Conservation (phyloP, 2,113 vertebrate species). For the Mungos mungo region DNA sequence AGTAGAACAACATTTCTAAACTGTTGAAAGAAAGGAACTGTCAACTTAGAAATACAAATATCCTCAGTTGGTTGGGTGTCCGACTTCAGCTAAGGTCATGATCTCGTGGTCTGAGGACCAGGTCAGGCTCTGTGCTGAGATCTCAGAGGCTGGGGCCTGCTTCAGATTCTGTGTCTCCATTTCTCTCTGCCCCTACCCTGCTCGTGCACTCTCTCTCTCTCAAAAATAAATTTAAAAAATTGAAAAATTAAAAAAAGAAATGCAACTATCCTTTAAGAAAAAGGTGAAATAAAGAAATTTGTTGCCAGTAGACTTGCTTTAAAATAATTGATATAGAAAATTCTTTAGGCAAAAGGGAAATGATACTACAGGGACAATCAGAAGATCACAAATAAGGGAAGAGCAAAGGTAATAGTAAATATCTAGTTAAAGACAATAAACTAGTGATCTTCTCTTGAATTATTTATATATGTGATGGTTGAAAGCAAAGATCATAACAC, state of each 20-base stretch:
- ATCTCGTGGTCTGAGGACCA: no score
- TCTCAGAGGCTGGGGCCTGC: no score
- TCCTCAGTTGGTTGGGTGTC: no score
- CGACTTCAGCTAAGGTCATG: no score
- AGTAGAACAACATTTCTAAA: neutral
- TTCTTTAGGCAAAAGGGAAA: neutral
- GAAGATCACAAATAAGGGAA: neutral
- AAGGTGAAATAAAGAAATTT: neutral
- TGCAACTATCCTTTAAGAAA: neutral
- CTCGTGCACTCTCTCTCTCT: no score
- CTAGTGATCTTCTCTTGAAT: neutral
- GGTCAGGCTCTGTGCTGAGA: no score
- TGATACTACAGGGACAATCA: neutral
- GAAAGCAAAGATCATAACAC: neutral
- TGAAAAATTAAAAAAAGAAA: neutral
- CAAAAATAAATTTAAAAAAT: no score
- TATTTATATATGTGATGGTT: neutral
- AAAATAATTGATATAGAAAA: neutral
- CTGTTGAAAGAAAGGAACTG: neutral
- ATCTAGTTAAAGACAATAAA: neutral
- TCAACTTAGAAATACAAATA: neutral
- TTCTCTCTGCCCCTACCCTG: no score
- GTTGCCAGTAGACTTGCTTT: neutral
- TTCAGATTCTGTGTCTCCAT: no score
- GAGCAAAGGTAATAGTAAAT: neutral